phyloP scores from a whole-genome alignment of 2,888 invertebrate species.

The Ellobium chinense region DNA sequence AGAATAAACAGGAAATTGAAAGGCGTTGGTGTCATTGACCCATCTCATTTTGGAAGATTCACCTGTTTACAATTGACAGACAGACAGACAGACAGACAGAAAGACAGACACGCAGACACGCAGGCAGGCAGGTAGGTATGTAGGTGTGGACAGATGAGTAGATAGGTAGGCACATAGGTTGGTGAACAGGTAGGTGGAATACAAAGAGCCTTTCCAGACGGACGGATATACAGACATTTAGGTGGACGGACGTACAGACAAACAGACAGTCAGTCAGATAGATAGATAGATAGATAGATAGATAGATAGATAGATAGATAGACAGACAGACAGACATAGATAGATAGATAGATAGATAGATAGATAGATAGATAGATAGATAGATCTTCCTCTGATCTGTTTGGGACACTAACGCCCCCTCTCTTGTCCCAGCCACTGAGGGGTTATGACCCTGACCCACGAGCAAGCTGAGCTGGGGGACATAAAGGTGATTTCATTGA shows the following conservation, averaged over 20 bases:
- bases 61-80: not conserved
- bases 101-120: not conserved
- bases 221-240: conserved; percentile 6
- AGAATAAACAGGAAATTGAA: too few species aligned
- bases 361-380: conserved; percentile 16
- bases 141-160: not conserved
- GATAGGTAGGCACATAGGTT: not conserved
- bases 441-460: too few species aligned
- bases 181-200: not conserved
- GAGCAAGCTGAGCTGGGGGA: too few species aligned
- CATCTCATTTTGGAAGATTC: too few species aligned
- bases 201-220: too few species aligned
- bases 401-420: too few species aligned
- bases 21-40: too few species aligned
- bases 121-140: not conserved
- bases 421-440: too few species aligned
- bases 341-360: conserved; percentile 17
- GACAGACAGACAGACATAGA: too few species aligned
- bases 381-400: too few species aligned
- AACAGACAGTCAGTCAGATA: conserved; percentile 8
- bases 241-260: conserved; percentile 24
- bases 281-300: conserved; percentile 3
- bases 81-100: not conserved
- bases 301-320: not conserved
- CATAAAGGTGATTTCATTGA: too few species aligned